phyloP scores from a whole-genome alignment of 2,797 vertebrate species.

The Pampus argenteus region DNA sequence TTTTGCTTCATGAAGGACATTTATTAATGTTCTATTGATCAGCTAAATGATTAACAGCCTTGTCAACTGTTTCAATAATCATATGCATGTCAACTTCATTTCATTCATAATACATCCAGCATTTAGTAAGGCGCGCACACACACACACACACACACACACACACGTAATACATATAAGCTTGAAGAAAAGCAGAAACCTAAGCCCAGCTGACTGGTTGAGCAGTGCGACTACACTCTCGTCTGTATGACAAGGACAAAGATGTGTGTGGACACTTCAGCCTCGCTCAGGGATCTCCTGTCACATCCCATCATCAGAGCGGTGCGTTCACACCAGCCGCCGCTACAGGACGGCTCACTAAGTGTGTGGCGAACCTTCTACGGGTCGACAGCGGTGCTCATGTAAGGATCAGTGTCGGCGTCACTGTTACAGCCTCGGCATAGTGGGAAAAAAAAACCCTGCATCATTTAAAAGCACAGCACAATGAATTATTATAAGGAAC shows the following conservation, averaged over 20 bases:
- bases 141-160: constrained; percentile 26
- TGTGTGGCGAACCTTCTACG: constrained; percentile 40
- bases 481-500: background rate
- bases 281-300: constrained; percentile 78
- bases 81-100: constrained; percentile 52
- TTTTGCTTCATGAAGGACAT: background rate
- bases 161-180: constrained; percentile 9
- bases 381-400: constrained; percentile 35
- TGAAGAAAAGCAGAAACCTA: constrained; percentile 8
- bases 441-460: constrained; percentile 12
- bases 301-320: constrained; percentile 68
- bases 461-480: constrained; percentile 32
- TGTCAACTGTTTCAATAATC: constrained; percentile 30
- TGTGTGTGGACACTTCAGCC: constrained; percentile 74
- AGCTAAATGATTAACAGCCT: constrained; percentile 7
- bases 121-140: constrained; percentile 13
- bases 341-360: constrained; percentile 53
- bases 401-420: constrained; percentile 43
- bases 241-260: constrained; percentile 70
- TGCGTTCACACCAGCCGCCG: constrained; percentile 55
- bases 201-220: constrained; percentile 29
- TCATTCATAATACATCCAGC: constrained; percentile 29
- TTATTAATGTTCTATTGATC: background rate
- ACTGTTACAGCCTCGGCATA: background rate
- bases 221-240: constrained; percentile 24